Evolutionary conservation across 2,113 vertebrate genomes (phyloP), one percentile per base, ranked within the genome.

Genomic region (Tychaedon coryphoeus): DNA sequence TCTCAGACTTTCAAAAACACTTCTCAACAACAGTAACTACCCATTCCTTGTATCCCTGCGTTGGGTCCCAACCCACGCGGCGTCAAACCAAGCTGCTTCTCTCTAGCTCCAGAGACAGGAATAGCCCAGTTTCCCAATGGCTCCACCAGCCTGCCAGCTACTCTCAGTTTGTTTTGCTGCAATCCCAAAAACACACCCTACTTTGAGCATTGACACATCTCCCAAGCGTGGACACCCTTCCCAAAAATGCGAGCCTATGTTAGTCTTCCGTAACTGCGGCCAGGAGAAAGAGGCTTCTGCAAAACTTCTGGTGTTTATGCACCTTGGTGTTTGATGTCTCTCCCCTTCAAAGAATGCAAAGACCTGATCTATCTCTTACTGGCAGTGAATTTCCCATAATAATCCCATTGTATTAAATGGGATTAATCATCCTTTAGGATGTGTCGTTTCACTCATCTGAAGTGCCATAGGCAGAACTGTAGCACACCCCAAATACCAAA

Each of bases 121-220:
- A 94, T 93, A 96, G 95, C 54, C 88, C 23, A 0, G 78, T 72
- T 96, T 97, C 92, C 95, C 88, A 89, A 74, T 0, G 45, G 53
- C 69, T 88, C 90, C 65, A 81, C 73, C 1, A 45, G 65, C 48
- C 72, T 94, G 95, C 86, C 96, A 93, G 89, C 36, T 65, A 78
- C 80, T 87, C 69, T 71, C 60, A 16, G 56, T 90, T 95, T 94
- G 56, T 93, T 95, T 92, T 92, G 76, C 47, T 91, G 73, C 65
- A 81, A 81, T 92, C 70, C 92, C 67, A 93, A 94, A 92, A 66
- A 96, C 92, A 96, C 88, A 61, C 65, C 93, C 93, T 94, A 77
- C 80, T 88, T 72, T 75, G 77, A 67, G 80, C 86, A 48, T 77
- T 95, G 91, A 92, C 91, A 58, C 94, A 86, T 91, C 92, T 92